Conservation (phyloP, 2,797 vertebrate species). For the Poeciliopsis presidionis region DNA sequence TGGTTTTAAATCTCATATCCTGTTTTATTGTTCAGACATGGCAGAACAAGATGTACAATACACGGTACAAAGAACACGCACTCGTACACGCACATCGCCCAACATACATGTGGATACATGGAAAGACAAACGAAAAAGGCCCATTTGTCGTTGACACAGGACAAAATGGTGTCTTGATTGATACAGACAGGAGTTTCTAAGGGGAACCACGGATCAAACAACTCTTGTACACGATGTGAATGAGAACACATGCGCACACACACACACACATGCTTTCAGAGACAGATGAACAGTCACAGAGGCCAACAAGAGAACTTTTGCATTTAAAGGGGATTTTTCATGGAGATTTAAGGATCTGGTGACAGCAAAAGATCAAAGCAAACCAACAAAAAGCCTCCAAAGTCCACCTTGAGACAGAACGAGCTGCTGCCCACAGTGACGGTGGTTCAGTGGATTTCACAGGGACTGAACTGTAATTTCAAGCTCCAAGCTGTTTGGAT, state of each 20-base stretch:
- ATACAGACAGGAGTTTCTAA: conserved; percentile 48
- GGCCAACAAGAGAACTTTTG: conserved; percentile 56
- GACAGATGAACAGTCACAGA: conserved; percentile 36
- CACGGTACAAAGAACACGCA: conserved; percentile 54
- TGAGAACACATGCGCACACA: conserved; percentile 14
- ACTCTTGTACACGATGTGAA: conserved; percentile 3
- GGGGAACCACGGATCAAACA: conserved; percentile 54
- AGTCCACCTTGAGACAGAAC: conserved; percentile 63
- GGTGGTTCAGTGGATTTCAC: conserved; percentile 38
- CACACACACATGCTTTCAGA: conserved; percentile 7
- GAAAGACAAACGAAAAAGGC: conserved; percentile 53
- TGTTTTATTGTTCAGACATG: conserved; percentile 78
- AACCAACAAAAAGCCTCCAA: conserved; percentile 41
- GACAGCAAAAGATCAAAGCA: conserved; percentile 59
- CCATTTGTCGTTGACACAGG: conserved; percentile 31
- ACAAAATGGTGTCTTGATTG: conserved; percentile 32
- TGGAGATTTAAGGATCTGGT: conserved; percentile 78
- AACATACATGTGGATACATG: conserved; percentile 34
- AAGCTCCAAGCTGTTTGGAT: conserved; percentile 26
- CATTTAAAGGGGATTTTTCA: conserved; percentile 74
- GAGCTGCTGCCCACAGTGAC: conserved; percentile 8
- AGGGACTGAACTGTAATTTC: conserved; percentile 31
- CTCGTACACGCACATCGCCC: conserved; percentile 23
- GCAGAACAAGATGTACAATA: conserved; percentile 63
- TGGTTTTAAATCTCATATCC: conserved; percentile 72